Conservation (phyloP, 2,888 invertebrate species). For the Carabus problematicus region DNA sequence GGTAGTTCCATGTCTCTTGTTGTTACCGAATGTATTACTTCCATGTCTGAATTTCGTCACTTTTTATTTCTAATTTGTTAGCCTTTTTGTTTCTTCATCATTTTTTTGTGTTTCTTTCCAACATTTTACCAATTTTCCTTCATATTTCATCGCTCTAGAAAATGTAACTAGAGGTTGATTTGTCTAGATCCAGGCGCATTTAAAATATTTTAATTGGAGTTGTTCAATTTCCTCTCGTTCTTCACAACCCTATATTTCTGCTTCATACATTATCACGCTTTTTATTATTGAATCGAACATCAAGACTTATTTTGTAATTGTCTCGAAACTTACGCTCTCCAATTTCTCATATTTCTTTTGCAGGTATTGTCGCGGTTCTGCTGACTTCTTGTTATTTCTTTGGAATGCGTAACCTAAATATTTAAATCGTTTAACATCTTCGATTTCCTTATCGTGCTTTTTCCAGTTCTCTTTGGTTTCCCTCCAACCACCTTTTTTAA, state of each 20-base stretch:
- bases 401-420: too few relatives aligned
- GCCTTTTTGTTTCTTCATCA: not conserved
- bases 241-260: not conserved
- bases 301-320: not conserved
- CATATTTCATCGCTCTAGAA: slow-evolving; percentile 11
- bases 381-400: too few relatives aligned
- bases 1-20: not conserved
- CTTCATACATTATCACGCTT: slow-evolving; percentile 2
- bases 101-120: slow-evolving; percentile 15
- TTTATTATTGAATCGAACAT: not conserved
- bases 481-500: too few relatives aligned
- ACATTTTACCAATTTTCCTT: slow-evolving; percentile 1
- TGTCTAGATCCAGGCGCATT: slow-evolving; percentile 5
- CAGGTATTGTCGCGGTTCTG: too few relatives aligned
- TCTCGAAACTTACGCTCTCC: too few relatives aligned
- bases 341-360: too few relatives aligned
- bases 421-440: too few relatives aligned
- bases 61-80: slow-evolving; percentile 6
- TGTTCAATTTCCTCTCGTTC: not conserved
- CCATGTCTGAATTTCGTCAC: not conserved
- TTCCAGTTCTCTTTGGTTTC: too few relatives aligned
- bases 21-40: not conserved
- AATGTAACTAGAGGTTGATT: slow-evolving; percentile 3
- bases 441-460: too few relatives aligned
- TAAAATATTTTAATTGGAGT: not conserved